A percentile compares a stretch with the other conserved stretches of the same genome.
phyloP scores from a whole-genome alignment of 2,797 vertebrate genomes.

The Lutjanus campechanus region DNA sequence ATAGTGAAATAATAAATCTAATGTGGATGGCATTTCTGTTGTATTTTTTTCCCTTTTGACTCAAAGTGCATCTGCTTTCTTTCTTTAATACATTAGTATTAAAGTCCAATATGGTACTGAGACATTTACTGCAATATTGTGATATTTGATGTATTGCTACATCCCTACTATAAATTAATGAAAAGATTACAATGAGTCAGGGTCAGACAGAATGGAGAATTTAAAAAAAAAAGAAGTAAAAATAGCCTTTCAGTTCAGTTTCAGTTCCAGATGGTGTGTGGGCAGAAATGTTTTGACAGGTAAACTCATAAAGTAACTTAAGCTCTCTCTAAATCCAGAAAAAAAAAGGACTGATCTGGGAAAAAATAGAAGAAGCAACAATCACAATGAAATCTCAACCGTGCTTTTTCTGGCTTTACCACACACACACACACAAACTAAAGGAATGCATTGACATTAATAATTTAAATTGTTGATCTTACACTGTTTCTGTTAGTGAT shows the following conservation, averaged over 20 bases:
- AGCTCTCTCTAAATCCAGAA: background rate
- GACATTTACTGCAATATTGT: too few species aligned
- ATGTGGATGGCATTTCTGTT: too few species aligned
- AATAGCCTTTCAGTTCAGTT: background rate
- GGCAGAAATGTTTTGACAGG: background rate
- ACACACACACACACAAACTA: constrained; percentile 2
- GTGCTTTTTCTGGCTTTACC: background rate
- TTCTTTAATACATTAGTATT: too few species aligned
- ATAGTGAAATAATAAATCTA: too few species aligned
- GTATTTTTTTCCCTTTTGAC: too few species aligned
- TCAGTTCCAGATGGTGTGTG: background rate
- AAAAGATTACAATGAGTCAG: background rate
- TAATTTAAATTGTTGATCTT: constrained; percentile 16
- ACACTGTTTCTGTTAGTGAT: background rate
- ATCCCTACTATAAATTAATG: background rate
- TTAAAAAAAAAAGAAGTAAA: background rate
- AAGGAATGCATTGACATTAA: constrained; percentile 2
- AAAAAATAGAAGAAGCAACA: background rate
- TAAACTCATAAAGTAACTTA: background rate
- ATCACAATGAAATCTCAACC: background rate
- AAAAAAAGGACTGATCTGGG: background rate
- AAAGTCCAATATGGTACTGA: too few species aligned
- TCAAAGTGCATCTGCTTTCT: too few species aligned
- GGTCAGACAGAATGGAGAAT: background rate
- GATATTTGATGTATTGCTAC: too few species aligned